These are phyloP conservation scores for Eristalinus sepulchralis DNA, from an alignment of 2,888 invertebrate genomes.

Conservation along the genomic window DNA sequence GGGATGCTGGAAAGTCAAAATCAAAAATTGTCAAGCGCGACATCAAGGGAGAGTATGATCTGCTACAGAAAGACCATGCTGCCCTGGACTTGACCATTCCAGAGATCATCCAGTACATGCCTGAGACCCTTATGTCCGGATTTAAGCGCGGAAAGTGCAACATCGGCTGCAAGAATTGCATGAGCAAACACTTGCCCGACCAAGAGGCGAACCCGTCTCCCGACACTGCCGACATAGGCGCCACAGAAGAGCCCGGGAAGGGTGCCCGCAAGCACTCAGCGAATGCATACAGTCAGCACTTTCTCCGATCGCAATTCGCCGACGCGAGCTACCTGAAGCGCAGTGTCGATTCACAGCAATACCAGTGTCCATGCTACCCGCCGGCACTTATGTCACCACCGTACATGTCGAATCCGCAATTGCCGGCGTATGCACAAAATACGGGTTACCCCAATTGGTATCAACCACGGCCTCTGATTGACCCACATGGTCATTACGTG, in stretches of 20 bases:
- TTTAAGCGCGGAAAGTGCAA: constrained; percentile 77
- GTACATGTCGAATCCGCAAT: constrained; percentile 50
- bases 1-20: constrained; percentile 36
- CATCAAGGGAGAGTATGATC: constrained; percentile 79
- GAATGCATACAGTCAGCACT: constrained; percentile 30
- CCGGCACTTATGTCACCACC: constrained; percentile 52
- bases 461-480: constrained; percentile 50
- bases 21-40: constrained; percentile 76
- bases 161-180: constrained; percentile 73
- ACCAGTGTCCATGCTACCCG: constrained; percentile 38
- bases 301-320: constrained; percentile 17
- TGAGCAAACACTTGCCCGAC: constrained; percentile 22
- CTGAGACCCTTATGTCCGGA: constrained; percentile 77
- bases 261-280: constrained; percentile 6
- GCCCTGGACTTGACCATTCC: constrained; percentile 77
- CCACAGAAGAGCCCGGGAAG: not conserved
- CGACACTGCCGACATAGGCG: not conserved
- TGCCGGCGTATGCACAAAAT: constrained; percentile 59
- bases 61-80: constrained; percentile 76
- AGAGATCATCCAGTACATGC: constrained; percentile 79
- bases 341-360: constrained; percentile 59
- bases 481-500: constrained; percentile 69
- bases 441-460: constrained; percentile 69
- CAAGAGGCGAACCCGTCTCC: not conserved
- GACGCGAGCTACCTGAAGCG: constrained; percentile 46